These are phyloP conservation scores for Passerculus sandwichensis DNA, from an alignment of 2,797 vertebrate genomes.

Conservation along the genomic window DNA sequence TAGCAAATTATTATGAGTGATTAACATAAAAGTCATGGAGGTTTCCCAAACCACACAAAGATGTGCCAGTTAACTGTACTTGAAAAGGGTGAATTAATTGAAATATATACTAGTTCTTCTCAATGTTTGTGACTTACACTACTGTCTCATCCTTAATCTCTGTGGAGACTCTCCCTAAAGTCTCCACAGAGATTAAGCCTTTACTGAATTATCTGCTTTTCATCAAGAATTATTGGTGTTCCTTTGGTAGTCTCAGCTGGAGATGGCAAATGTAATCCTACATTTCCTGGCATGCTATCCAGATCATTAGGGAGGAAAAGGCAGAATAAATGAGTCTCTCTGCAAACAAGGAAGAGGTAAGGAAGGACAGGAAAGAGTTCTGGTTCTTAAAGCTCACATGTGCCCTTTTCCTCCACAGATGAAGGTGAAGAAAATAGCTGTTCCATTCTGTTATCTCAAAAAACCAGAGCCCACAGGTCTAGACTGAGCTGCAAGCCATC, in stretches of 20 bases:
- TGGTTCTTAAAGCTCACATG: neutral
- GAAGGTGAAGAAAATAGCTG: neutral
- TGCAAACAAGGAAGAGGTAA: neutral
- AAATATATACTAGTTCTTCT: neutral
- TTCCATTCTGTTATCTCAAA: neutral
- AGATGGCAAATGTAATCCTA: neutral
- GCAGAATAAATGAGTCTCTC: neutral
- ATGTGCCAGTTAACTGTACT: neutral
- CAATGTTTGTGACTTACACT: neutral
- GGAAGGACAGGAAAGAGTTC: neutral
- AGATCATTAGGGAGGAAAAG: neutral
- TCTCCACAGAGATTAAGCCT: neutral
- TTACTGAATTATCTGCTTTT: neutral
- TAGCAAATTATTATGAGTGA: neutral
- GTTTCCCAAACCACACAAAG: neutral
- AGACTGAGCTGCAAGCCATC: neutral
- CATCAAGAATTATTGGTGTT: accelerated
- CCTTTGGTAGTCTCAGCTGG: neutral
- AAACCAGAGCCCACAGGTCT: neutral
- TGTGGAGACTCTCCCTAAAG: neutral
- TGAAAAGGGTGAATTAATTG: neutral
- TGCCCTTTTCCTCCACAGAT: neutral
- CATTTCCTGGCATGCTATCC: neutral
- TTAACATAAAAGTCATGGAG: neutral
- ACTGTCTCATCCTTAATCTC: neutral